Evolutionary conservation across 2,113 vertebrate species (phyloP).

Genomic region (Labeo rohita): DNA sequence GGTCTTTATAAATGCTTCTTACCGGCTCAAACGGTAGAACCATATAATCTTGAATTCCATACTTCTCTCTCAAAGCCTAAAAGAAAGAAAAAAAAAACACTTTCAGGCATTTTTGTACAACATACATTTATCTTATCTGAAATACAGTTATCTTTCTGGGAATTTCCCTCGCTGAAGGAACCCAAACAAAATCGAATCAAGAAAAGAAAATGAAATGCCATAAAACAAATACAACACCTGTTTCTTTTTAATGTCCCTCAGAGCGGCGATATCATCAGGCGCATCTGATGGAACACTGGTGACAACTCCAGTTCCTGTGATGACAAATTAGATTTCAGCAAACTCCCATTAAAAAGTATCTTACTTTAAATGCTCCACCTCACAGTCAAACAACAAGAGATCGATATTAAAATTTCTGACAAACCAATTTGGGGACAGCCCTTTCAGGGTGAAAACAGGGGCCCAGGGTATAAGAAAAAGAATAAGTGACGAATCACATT

Average conservation of each 20-base stretch:
- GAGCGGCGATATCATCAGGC: slow-evolving; percentile 92
- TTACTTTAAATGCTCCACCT: not conserved
- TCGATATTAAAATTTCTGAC: not conserved
- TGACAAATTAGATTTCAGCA: not conserved
- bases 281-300: slow-evolving; percentile 97
- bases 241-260: slow-evolving; percentile 96
- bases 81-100: not conserved
- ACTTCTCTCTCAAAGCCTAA: slow-evolving; percentile 90
- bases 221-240: slow-evolving; percentile 73
- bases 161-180: not conserved
- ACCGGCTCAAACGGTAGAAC: slow-evolving; percentile 95
- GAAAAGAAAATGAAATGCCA: not conserved
- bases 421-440: not conserved
- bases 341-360: not conserved
- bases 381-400: not conserved
- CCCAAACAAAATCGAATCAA: not conserved
- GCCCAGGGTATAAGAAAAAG: not conserved
- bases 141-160: not conserved
- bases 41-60: slow-evolving; percentile 94
- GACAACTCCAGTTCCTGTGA: slow-evolving; percentile 91
- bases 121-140: not conserved
- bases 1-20: slow-evolving; percentile 58
- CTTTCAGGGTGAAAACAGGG: not conserved
- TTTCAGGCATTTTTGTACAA: not conserved
- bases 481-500: not conserved